Conservation (phyloP, 2,113 vertebrate species). For the Macrotis lagotis region DNA sequence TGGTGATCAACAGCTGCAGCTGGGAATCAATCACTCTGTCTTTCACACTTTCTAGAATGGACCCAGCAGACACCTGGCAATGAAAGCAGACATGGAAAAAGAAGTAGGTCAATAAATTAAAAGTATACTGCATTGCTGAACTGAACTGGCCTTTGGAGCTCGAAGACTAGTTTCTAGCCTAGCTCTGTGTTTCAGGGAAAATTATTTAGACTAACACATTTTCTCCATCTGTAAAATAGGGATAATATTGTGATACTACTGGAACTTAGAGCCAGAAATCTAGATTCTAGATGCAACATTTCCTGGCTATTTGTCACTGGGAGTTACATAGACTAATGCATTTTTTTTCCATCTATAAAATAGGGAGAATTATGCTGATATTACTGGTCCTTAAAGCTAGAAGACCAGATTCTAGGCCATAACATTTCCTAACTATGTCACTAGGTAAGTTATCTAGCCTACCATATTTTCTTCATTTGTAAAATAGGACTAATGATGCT, state of each 20-base stretch:
- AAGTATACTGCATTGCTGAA: neutral
- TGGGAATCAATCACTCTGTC: constrained; percentile 91
- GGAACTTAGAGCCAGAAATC: too few species aligned
- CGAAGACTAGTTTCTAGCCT: neutral
- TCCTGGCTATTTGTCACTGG: too few species aligned
- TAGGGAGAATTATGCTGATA: too few species aligned
- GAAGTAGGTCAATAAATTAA: constrained; percentile 26
- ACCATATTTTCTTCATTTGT: neutral
- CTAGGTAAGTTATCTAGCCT: neutral
- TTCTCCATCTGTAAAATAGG: neutral
- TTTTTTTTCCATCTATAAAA: too few species aligned
- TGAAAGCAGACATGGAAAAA: neutral
- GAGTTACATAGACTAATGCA: too few species aligned
- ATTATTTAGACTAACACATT: neutral
- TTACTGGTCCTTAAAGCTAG: too few species aligned
- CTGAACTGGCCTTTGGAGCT: neutral
- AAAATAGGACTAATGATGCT: neutral
- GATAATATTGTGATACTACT: too few species aligned
- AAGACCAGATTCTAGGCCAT: too few species aligned
- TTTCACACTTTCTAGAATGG: constrained; percentile 90
- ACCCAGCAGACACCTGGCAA: constrained; percentile 89
- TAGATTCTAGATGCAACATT: too few species aligned
- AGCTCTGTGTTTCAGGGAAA: neutral
- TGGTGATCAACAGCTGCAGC: constrained; percentile 89
- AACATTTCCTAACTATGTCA: too few species aligned